Evolutionary conservation across 2,888 invertebrate species (phyloP), one percentile per base, ranked within the genome.

Genomic region (Trichacis sp.): DNA sequence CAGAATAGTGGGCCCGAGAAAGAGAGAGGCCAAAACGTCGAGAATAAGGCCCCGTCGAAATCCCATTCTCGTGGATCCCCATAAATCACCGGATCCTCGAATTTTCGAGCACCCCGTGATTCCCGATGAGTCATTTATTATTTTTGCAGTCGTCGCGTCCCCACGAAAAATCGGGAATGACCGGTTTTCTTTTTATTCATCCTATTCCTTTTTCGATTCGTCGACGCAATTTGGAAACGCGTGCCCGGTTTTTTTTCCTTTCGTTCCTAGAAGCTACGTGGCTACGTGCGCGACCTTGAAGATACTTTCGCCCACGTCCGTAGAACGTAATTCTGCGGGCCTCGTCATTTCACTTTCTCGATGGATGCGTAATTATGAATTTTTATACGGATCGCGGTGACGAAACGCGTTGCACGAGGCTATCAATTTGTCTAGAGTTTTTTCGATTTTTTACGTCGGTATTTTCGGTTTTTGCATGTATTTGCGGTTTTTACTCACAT

Each of bases 1-100:
- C 52, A 36, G 47, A 58, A 64, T 54, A 61, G 50, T 51, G 48
- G 52, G 50, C 56, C 55, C 51, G 62, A 59, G 60, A 58, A 50
- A 63, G 53, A 68, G 62, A 62, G 46, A 65, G 48, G 52, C 50
- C 18, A 24, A 14, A 24, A 50, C 12, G 8, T 24, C 4, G 24
- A 24, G 24, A 24, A 24, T 24, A 24, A 24, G 24, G 24, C 8
- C 3, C 8, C 8, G 24, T 3, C 3, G 24, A 24, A 8, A 24
- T 8, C 24, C 24, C 24, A 24, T 5, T 24, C 24, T 8, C 24
- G 24, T 24, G 24, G 3, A 24, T 24, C 8, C 24, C 8, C 24
- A 8, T 24, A 8, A 3, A 24, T 24, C 24, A 24, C 8, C 24
- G 24, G 8, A 24, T 5, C 8, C 8, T 24, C 8, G 24, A 24